Evolutionary conservation across 2,888 invertebrate genomes (phyloP).

Genomic region (Papilio gigon): DNA sequence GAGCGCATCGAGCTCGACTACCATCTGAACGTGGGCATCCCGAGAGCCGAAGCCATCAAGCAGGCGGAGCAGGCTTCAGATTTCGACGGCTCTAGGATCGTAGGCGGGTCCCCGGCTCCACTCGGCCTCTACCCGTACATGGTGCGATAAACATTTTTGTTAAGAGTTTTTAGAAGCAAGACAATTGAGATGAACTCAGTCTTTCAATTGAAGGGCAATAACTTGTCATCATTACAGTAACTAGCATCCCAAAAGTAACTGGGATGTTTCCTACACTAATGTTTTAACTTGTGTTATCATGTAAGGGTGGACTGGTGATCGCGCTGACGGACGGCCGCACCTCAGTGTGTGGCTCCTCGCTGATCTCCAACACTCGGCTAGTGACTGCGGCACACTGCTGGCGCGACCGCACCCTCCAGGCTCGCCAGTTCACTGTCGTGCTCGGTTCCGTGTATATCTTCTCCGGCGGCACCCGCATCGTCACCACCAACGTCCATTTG

Average conservation of each 20-base stretch:
- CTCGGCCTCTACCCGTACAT: background rate
- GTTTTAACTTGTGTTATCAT: too few species aligned
- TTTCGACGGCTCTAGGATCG: constrained; percentile 5
- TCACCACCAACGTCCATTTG: too few species aligned
- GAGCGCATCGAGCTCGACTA: background rate
- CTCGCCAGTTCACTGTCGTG: background rate
- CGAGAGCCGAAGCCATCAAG: background rate
- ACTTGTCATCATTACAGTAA: too few species aligned
- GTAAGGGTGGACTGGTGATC: constrained; percentile 5
- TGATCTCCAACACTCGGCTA: background rate
- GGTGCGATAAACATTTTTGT: too few species aligned
- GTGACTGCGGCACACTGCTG: constrained; percentile 1
- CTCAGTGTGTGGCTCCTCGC: background rate
- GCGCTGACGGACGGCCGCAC: background rate
- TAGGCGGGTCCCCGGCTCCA: background rate
- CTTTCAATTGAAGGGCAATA: too few species aligned
- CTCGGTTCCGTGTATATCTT: background rate
- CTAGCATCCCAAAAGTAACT: too few species aligned
- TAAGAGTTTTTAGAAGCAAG: too few species aligned
- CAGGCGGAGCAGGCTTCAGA: background rate
- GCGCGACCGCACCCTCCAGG: background rate
- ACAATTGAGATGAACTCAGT: too few species aligned
- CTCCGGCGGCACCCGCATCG: background rate
- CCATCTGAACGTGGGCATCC: background rate
- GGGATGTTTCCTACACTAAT: too few species aligned